A percentile compares a stretch with the other conserved stretches of the same genome.
phyloP scores from a whole-genome alignment of 2,113 vertebrate species.

The Nesogale talazaci region DNA sequence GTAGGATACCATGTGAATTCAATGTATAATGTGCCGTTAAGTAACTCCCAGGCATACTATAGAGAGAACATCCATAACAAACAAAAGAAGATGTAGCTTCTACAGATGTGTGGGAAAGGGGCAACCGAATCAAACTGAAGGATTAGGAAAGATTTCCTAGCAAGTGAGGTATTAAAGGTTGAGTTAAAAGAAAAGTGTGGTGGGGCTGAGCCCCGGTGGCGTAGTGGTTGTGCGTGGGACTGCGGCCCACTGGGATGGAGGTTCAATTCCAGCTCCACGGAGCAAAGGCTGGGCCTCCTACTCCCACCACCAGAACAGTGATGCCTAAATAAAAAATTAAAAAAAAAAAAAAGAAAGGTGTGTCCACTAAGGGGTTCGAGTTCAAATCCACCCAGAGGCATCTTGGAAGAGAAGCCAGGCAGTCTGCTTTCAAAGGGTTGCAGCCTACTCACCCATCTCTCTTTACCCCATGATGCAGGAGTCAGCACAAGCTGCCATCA shows the following conservation, averaged over 20 bases:
- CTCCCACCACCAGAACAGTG: no score
- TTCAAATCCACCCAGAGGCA: neutral
- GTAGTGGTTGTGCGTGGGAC: no score
- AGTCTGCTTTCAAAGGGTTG: neutral
- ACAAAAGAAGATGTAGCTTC: slow-evolving; percentile 17
- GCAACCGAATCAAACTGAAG: neutral
- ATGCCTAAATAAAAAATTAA: no score
- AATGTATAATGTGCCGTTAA: neutral
- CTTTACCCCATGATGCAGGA: neutral
- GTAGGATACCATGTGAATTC: neutral
- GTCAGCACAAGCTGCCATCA: neutral
- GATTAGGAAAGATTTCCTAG: slow-evolving; percentile 23
- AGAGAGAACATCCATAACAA: neutral
- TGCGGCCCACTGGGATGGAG: no score
- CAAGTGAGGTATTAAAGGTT: neutral
- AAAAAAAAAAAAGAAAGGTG: no score
- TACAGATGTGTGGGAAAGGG: neutral
- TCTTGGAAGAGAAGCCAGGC: neutral
- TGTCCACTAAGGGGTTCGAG: neutral
- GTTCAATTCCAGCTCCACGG: no score
- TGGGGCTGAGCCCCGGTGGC: no score
- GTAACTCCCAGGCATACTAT: neutral
- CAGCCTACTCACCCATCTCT: neutral
- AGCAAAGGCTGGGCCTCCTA: no score
- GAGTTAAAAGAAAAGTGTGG: neutral